phyloP scores from a whole-genome alignment of 2,113 vertebrate species.

The Chloroceryle aenea region DNA sequence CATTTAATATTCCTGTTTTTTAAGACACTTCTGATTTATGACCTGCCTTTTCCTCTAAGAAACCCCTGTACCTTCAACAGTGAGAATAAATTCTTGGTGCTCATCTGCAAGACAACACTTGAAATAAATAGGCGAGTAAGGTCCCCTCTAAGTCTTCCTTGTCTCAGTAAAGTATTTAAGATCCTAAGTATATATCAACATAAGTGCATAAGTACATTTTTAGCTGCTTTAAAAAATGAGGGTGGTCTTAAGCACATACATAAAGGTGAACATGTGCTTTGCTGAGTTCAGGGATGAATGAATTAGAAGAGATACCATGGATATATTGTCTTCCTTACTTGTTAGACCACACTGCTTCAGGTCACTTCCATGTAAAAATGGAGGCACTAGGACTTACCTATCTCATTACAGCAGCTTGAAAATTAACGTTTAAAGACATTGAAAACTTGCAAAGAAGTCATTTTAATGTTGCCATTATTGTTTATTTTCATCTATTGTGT shows the following conservation, averaged over 20 bases:
- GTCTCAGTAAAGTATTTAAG: background rate
- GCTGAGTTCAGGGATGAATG: constrained; percentile 1
- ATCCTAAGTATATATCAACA: background rate
- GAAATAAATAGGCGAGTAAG: too few species aligned
- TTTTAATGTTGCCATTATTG: background rate
- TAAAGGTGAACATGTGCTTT: background rate
- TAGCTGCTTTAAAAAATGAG: background rate
- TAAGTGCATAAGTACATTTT: background rate
- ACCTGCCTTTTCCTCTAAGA: background rate
- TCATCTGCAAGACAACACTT: background rate
- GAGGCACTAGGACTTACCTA: background rate
- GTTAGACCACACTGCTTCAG: background rate
- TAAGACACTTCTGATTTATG: background rate
- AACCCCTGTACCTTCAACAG: background rate
- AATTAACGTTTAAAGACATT: background rate
- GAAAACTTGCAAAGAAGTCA: background rate
- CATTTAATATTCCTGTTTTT: background rate
- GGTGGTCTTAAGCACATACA: background rate
- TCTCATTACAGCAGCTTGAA: background rate
- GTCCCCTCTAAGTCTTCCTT: background rate
- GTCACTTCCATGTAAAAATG: background rate
- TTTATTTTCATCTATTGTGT: background rate
- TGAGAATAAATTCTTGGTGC: background rate
- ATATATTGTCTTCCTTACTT: constrained; percentile 1
- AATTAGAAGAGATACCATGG: background rate